Percentiles rank a stretch among this genome's conserved stretches.
phyloP scores from a whole-genome alignment of 2,888 invertebrate genomes.

The Lamellibrachia satsuma region DNA sequence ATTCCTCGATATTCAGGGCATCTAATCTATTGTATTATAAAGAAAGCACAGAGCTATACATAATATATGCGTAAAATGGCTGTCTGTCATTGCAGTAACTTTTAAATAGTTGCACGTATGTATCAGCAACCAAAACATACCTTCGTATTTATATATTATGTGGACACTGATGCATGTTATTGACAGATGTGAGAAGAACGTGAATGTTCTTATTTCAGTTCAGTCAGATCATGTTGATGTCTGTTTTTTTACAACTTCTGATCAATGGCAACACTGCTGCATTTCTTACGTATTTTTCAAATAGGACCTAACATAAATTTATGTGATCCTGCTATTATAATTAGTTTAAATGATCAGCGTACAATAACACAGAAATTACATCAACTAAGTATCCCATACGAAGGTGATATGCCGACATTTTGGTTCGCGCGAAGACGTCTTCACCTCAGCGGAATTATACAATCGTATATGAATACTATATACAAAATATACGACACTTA shows the following conservation, averaged over 20 bases:
- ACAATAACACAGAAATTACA: background rate
- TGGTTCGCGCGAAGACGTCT: constrained; percentile 1
- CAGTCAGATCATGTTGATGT: background rate
- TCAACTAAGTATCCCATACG: background rate
- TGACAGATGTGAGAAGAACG: background rate
- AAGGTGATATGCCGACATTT: background rate
- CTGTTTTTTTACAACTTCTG: background rate
- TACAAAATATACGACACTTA: background rate
- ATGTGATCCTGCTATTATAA: background rate
- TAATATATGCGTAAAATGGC: background rate
- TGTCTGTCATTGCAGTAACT: background rate
- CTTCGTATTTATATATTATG: background rate
- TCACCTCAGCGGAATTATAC: background rate
- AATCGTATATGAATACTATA: background rate
- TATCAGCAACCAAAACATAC: background rate
- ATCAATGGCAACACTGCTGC: background rate
- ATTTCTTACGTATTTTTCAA: background rate
- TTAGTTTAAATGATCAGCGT: background rate
- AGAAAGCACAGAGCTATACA: too few relatives aligned
- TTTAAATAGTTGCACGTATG: background rate
- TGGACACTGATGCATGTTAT: background rate
- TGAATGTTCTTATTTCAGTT: background rate
- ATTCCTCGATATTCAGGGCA: too few relatives aligned
- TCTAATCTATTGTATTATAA: too few relatives aligned
- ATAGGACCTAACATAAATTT: background rate